Base-by-base conservation (phyloP, 64 coral and sea anemone species). In the Anthopleura sola region DNA sequence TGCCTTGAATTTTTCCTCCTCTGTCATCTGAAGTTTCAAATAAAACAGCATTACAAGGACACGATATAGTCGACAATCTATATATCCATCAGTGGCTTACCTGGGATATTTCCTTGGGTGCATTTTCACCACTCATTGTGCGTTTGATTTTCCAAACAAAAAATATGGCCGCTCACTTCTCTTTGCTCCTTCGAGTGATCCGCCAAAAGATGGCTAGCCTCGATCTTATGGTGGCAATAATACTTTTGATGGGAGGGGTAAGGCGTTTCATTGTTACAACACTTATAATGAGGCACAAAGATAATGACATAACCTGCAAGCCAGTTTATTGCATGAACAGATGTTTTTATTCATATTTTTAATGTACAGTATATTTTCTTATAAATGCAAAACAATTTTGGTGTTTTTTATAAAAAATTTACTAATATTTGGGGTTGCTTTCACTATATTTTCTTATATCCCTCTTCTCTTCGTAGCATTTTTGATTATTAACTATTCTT, bases 1-100 rank as follows among this genome's bases (percentile, higher is more conserved):
- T 28, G 88, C 68, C 77, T 75, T 87, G 58, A 99, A 92, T 83
- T 99, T 99, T 78, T 90, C 83, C 68, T 99, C 97, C 83, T 99
- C 97, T 78, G 97, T 47, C 48, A 89, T 83, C 97, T 99, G 71
- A 28, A 86, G 68, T 77, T 33, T 85, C 24, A 88, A 37, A 7
- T 58, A 29, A 85, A 88, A 68, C n/a, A 83, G n/a, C 31, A 85
- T 60, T 28, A 80, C 55, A 18, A 26, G 13, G 47, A 37, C 20
- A 54, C 24, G 75, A 86, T 48, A 74, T 64, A 53, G 28, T 32
- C 23, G 60, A 37, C 23, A 81, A 6, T 54, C 46, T 8, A 91
- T 81, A 50, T 15, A 17, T 5, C 32, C 53, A 29, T 51, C 21
- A 49, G 20, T 37, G 36, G 39, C 11, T 60, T 62, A 91, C 89